Percentiles rank a stretch among this genome's conserved stretches.
These are phyloP conservation scores for Geothlypis trichas DNA, from an alignment of 2,113 vertebrate species.

Conservation along the genomic window DNA sequence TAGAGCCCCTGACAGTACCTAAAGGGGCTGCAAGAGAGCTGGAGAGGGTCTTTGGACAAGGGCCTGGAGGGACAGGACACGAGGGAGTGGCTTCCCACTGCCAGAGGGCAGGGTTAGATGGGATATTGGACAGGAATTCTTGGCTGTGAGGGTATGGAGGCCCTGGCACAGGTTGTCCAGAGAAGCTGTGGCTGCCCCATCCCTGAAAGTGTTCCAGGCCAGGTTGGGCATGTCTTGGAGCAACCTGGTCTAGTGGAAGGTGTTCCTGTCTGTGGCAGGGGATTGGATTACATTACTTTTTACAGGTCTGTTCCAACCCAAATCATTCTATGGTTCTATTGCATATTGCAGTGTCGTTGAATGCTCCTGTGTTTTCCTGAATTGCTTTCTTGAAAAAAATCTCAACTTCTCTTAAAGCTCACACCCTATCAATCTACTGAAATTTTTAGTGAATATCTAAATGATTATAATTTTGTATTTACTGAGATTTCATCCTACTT, in stretches of 20 bases:
- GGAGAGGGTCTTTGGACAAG: not conserved
- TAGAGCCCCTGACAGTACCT: accelerated
- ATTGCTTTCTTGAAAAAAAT: not conserved
- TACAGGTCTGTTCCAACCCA: not conserved
- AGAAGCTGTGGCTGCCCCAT: not conserved
- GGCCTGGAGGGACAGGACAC: not conserved
- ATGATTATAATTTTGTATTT: not conserved
- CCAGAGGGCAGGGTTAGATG: not conserved
- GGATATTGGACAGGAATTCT: not conserved
- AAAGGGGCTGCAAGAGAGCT: not conserved
- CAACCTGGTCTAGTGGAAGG: not conserved
- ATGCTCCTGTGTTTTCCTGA: not conserved
- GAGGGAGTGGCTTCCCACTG: not conserved
- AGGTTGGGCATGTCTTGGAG: accelerated
- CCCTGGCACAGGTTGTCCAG: not conserved
- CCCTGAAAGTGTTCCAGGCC: not conserved
- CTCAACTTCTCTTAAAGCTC: not conserved
- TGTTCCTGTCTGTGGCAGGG: not conserved
- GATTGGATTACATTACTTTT: not conserved
- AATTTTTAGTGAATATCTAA: not conserved
- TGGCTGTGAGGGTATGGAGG: accelerated
- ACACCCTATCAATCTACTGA: not conserved
- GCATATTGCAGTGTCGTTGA: not conserved
- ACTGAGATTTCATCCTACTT: not conserved
- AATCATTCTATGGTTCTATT: not conserved